phyloP scores from a whole-genome alignment of 2,113 vertebrate species.

The Drymodes brunneopygia region DNA sequence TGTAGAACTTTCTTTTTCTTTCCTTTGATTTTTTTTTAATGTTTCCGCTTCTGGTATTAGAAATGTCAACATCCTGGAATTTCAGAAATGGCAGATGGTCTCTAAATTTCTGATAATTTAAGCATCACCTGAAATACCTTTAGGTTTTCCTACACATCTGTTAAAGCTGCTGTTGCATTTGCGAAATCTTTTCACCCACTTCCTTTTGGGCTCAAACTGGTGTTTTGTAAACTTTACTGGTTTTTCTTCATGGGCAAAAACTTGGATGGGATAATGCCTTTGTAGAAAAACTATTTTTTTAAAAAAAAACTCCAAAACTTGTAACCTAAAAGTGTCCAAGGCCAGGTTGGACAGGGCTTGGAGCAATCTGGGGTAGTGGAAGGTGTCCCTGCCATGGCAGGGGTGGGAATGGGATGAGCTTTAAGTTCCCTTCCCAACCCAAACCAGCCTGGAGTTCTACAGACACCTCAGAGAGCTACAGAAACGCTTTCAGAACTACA shows the following conservation, averaged over 20 bases:
- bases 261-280: neutral
- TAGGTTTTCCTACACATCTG: neutral
- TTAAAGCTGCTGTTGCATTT: neutral
- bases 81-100: neutral
- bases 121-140: neutral
- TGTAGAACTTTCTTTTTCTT: neutral
- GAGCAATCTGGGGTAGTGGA: accelerated
- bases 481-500: neutral
- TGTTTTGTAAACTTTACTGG: neutral
- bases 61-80: neutral
- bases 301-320: neutral
- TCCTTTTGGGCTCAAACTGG: neutral
- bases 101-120: neutral
- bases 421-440: neutral
- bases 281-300: neutral
- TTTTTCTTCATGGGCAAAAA: neutral
- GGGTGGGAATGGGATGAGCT: neutral
- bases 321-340: neutral
- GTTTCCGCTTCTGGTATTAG: neutral
- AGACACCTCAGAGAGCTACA: neutral
- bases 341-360: neutral
- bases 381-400: neutral
- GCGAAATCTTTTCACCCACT: neutral
- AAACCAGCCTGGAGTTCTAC: neutral
- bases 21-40: neutral